Evolutionary conservation across 2,113 vertebrate species (phyloP), one percentile per base, ranked within the genome.

Genomic region (Caranx ignobilis): DNA sequence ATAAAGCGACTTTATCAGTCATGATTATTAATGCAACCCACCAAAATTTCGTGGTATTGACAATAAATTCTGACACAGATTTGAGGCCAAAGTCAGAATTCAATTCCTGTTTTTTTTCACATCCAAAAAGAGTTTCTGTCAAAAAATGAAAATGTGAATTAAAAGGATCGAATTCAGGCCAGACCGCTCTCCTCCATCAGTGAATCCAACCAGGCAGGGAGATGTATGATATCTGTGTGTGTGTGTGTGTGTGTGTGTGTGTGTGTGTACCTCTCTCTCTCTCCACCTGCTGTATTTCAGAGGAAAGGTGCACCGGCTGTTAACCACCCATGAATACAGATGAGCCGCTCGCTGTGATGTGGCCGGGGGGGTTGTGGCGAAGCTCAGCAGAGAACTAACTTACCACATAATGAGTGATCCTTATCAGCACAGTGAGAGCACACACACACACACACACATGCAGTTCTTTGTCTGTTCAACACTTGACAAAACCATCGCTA

Each of bases 321-420:
- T 79, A 74, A 72, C 81, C 83, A 79, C 74, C 85, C 85, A 85
- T 88, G 91, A 91, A 93, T 93, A 91, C 91, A 91, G 75, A 93
- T 91, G 86, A 93, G 87, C 78, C 61, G 80, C 80, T 76, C 32
- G 81, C 82, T 89, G 87, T 82, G 86, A 89, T 86, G 86, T 85
- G 84, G 82, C 73, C 64, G 11, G 74, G 78, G 81, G 81, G 83
- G 75, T 88, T 67, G 83, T 85, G 90, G 85, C 12, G 63, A 78
- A 69, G 71, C 64, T 87, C 74, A 45, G 84, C 84, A 64, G 73
- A 88, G 86, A 89, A 77, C 89, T 89, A 88, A 88, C 90, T 84
- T 81, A 48, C 87, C 88, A 88, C 87, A 77, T 91, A 93, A 91
- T 91, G 90, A 91, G 86, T 87, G 91, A 93, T 91, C 74, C 89